Evolutionary conservation across 1,140 invertebrate species (phyloP), one percentile per base, ranked within the genome.

Genomic region (Pogonomyrmex barbatus): DNA sequence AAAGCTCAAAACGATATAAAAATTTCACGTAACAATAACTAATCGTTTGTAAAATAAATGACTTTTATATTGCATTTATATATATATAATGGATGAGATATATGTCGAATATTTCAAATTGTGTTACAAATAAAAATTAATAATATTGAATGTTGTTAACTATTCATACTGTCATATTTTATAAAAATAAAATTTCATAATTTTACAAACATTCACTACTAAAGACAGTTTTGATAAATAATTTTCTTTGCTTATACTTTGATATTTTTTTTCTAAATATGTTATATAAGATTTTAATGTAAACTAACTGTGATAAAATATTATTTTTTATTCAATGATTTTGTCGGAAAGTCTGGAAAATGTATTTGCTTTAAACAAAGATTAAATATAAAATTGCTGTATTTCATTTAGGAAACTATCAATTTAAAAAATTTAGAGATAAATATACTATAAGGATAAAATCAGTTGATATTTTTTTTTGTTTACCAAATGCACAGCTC

Each of bases 171-270:
- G 2, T 63, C 14, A 24, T 10, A 4, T 45, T 45, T 30, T 14
- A 10, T 24, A 1, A 75, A 58, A 24, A 58, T 42, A 60, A 60
- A 76, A 76, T 54, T 0, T 30, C 4, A 42, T 9, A 12, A 39
- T 12, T 24, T 24, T 14, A 65, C 39, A 2, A 65, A 4, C 4
- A 39, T 54, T 54, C 4, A 0, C 70, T 12, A 1, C 2, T 12
- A 4, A 45, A 45, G 14, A 33, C 30, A 62, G 14, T 76, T 62
- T 76, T n/a, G 8, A 42, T 76, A 39, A 76, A 42, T 76, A 30
- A 58, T 60, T 60, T 58, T 2, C 12, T 14, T 17, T 50, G 4
- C 6, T 39, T 39, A 4, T 17, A 30, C 24, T 39, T 2, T 14
- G 24, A 33, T 4, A 6, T 33, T 70, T 24, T 50, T 17, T 24